Evolutionary conservation across 2,797 vertebrate genomes (phyloP).

Genomic region (Spheniscus humboldti): DNA sequence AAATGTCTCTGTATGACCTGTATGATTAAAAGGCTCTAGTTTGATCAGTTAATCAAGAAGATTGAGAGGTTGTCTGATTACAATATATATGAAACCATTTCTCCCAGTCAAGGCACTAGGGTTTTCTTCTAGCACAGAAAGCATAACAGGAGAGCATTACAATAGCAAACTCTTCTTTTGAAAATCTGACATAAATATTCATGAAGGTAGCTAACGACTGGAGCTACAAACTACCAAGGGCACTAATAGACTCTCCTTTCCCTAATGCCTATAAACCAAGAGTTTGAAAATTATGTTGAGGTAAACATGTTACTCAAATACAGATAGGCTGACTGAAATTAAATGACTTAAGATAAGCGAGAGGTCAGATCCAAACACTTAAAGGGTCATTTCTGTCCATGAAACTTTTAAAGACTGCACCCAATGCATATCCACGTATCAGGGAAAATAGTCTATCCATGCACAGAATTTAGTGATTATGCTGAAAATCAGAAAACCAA

Average conservation of each 20-base stretch:
- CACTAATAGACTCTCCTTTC: not conserved
- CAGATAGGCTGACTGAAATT: not conserved
- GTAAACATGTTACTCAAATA: not conserved
- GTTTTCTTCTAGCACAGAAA: not conserved
- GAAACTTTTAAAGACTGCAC: not conserved
- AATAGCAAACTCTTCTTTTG: not conserved
- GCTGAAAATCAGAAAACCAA: not conserved
- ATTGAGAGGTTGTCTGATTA: slow-evolving; percentile 11
- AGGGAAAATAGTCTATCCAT: not conserved
- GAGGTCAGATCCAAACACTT: not conserved
- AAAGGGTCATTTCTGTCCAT: not conserved
- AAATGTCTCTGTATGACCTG: not conserved
- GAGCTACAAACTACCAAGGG: not conserved
- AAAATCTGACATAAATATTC: not conserved
- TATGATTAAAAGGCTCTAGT: not conserved
- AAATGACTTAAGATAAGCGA: not conserved
- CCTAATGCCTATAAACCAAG: not conserved
- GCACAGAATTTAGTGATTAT: not conserved
- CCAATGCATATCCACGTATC: fast-evolving
- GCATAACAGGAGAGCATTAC: not conserved
- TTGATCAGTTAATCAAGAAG: slow-evolving; percentile 21
- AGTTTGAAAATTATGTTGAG: not conserved
- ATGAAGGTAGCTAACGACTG: not conserved
- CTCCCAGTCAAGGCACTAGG: not conserved
- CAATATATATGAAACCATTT: not conserved